Evolutionary conservation across 1,140 invertebrate genomes (phyloP).

Genomic region (Caenorhabditis inopinata): DNA sequence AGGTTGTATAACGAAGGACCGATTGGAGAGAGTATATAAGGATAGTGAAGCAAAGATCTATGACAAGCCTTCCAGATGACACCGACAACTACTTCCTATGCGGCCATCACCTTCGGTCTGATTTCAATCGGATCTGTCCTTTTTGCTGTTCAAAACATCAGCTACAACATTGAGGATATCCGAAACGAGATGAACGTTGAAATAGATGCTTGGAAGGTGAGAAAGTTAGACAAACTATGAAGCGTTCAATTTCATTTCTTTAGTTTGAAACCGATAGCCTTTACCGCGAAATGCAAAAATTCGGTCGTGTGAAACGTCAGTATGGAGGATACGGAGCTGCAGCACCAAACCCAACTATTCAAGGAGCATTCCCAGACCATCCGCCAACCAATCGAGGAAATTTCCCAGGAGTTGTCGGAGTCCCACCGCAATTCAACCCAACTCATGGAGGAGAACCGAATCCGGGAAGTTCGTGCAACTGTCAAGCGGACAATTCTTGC

Average conservation of each 20-base stretch:
- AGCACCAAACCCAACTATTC: conserved; percentile 16
- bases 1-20: background rate
- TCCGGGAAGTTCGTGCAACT: conserved; percentile 39
- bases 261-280: conserved; percentile 51
- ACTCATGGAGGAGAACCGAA: conserved; percentile 1
- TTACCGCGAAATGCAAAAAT: conserved; percentile 55
- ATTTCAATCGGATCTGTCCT: conserved; percentile 43
- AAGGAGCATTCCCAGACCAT: conserved; percentile 11
- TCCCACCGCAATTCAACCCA: conserved; percentile 40
- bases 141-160: conserved; percentile 43
- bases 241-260: background rate
- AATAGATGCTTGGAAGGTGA: conserved; percentile 53
- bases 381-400: conserved; percentile 1
- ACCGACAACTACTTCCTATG: conserved; percentile 42
- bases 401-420: conserved; percentile 38
- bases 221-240: background rate
- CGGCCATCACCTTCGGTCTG: conserved; percentile 41
- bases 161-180: conserved; percentile 42
- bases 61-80: conserved; percentile 35
- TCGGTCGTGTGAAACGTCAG: conserved; percentile 57
- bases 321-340: conserved; percentile 51
- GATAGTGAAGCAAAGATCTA: background rate
- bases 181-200: conserved; percentile 49
- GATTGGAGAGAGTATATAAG: background rate
- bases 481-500: conserved; percentile 49